Evolutionary conservation across 1,140 invertebrate genomes (phyloP).

Genomic region (Euura saliciscinereae): DNA sequence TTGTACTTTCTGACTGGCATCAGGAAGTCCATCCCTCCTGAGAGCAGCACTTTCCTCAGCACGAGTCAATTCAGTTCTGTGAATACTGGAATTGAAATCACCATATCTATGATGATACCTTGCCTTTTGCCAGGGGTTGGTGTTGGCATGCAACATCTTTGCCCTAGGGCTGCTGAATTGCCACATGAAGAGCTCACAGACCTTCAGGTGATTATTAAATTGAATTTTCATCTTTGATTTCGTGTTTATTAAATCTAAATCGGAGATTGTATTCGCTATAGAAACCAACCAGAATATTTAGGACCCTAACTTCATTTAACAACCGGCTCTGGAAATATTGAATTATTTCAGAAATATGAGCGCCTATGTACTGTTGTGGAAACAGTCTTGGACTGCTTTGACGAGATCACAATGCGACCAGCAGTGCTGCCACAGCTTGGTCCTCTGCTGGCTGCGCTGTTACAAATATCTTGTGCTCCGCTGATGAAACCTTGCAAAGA

Average conservation of each 20-base stretch:
- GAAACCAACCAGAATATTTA: conserved; percentile 14
- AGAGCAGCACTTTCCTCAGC: conserved; percentile 61
- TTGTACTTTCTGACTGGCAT: conserved; percentile 35
- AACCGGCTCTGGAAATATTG: conserved; percentile 4
- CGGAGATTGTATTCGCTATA: no score
- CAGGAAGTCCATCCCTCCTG: conserved; percentile 23
- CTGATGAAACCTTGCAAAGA: conserved; percentile 62
- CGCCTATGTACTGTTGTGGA: conserved; percentile 42
- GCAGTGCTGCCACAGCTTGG: conserved; percentile 52
- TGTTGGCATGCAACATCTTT: conserved; percentile 58
- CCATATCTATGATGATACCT: conserved; percentile 66
- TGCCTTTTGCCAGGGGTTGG: conserved; percentile 72
- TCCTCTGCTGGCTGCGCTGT: conserved; percentile 68
- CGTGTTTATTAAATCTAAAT: conserved; percentile 9
- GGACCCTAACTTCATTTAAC: background rate
- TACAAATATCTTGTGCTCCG: conserved; percentile 72
- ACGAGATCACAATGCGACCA: conserved; percentile 49
- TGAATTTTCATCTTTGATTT: conserved; percentile 2
- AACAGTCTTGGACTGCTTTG: conserved; percentile 48
- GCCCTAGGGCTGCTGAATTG: conserved; percentile 33
- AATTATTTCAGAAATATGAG: conserved; percentile 52
- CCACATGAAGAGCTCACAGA: conserved; percentile 37
- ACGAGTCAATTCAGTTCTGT: conserved; percentile 64
- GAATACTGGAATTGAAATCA: conserved; percentile 64
- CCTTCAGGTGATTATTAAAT: conserved; percentile 30